Percentiles rank a stretch among this genome's conserved stretches.
Conservation (phyloP, 2,888 invertebrate species). For the Lysandra coridon region DNA sequence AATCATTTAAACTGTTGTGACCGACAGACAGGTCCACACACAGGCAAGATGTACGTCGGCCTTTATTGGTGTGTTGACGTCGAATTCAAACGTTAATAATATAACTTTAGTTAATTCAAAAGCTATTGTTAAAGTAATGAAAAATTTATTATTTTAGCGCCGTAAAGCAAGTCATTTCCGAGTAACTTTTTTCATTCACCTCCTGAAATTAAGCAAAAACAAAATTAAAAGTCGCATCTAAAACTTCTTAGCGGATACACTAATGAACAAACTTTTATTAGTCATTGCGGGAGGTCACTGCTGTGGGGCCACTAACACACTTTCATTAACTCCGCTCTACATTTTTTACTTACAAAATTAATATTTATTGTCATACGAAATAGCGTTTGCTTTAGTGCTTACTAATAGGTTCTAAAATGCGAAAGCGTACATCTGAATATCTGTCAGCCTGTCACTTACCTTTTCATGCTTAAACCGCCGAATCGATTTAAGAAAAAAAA, state of each 20-base stretch:
- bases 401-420: too few species aligned
- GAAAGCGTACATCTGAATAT: too few species aligned
- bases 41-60: too few species aligned
- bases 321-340: background rate
- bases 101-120: background rate
- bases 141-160: conserved; percentile 4
- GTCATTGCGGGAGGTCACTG: conserved; percentile 45
- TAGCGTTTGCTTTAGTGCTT: too few species aligned
- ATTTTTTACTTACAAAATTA: too few species aligned
- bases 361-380: too few species aligned
- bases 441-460: too few species aligned
- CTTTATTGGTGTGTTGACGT: background rate
- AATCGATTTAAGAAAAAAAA: too few species aligned
- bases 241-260: conserved; percentile 44
- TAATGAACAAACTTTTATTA: conserved; percentile 58
- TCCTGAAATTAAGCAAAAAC: conserved; percentile 51
- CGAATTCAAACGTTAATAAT: background rate
- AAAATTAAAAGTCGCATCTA: conserved; percentile 49
- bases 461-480: too few species aligned
- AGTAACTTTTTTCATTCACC: conserved; percentile 37
- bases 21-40: too few species aligned
- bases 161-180: conserved; percentile 21
- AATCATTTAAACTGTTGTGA: too few species aligned
- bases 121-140: conserved; percentile 9
- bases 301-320: conserved; percentile 33